phyloP scores from a whole-genome alignment of 2,113 vertebrate species.

The Butorides virescens region DNA sequence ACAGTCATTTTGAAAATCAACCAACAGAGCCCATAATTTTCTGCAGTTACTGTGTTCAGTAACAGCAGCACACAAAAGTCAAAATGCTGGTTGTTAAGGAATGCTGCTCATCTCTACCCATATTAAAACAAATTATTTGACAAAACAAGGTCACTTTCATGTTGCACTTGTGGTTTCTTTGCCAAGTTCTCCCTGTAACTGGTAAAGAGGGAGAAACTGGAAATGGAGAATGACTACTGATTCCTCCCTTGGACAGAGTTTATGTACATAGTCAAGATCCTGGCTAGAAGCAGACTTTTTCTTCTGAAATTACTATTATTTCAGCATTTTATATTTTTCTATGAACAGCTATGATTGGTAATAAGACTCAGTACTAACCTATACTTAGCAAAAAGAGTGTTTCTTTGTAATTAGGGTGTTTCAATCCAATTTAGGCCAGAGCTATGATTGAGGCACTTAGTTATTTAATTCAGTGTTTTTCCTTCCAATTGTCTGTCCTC shows the following conservation, averaged over 20 bases:
- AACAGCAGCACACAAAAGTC: background rate
- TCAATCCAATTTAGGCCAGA: conserved; percentile 8
- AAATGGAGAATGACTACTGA: background rate
- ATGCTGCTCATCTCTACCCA: background rate
- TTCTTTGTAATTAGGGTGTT: conserved; percentile 54
- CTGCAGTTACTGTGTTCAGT: background rate
- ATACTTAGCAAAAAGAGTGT: conserved; percentile 47
- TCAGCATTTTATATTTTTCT: conserved; percentile 33
- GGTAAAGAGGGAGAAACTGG: background rate
- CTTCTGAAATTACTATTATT: conserved; percentile 47
- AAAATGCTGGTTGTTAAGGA: background rate
- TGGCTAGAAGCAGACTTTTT: conserved; percentile 23
- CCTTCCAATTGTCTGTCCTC: background rate
- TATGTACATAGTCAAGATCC: background rate
- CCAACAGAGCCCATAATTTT: conserved; percentile 13
- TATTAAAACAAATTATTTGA: background rate
- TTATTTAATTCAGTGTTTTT: background rate
- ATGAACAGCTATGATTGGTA: conserved; percentile 18
- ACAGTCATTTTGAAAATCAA: conserved; percentile 5
- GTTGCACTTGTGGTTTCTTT: background rate
- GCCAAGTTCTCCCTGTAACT: background rate
- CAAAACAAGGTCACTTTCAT: background rate
- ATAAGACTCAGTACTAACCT: conserved; percentile 42
- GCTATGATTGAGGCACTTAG: background rate
- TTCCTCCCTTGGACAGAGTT: background rate